Evolutionary conservation across 2,888 invertebrate genomes (phyloP), one percentile per base, ranked within the genome.

Genomic region (Lucinisca nassula): DNA sequence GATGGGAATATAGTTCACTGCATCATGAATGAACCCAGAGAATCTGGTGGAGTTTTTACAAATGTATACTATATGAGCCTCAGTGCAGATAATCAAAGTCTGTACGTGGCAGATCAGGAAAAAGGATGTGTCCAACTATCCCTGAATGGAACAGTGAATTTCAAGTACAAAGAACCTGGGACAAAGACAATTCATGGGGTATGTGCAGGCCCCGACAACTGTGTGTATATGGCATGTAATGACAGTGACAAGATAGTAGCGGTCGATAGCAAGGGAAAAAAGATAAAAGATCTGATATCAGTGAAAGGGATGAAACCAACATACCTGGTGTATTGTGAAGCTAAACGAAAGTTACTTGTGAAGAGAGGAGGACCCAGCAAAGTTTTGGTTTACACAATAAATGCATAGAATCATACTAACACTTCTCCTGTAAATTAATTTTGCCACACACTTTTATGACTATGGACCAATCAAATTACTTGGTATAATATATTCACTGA

Each of bases 291-390:
- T 17, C 24, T 67, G 35, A 21, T 67, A 12, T 67, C 35, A 12
- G 67, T 67, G 32, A 67, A 67, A 35, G 67, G 67, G 35, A 67
- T 67, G 35, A 67, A 67, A 35, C 67, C 67, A 14, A 24, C 67
- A 10, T 67, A 67, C 24, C 1, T 67, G 32, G 27, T 35, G 6
- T 67, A 67, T 30, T 35, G 21, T 67, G 2, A 67, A 35, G 21
- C 17, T 67, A 10, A 2, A 21, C 3, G 17, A 21, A 67, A 67
- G 35, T 35, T 67, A 35, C 24, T 35, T 14, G 67, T 67, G 67
- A 67, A 67, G 17, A 3, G 67, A 35, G 67, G 67, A 35, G 67
- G 67, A 6, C 6, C 67, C 8, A 67, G 21, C 17, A 67, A 67
- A 67, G 67, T 67, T 6, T 35, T 67, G 17, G 21, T 67, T 35